Evolutionary conservation across 2,113 vertebrate genomes (phyloP).

Genomic region (Cyanoderma ruficeps): DNA sequence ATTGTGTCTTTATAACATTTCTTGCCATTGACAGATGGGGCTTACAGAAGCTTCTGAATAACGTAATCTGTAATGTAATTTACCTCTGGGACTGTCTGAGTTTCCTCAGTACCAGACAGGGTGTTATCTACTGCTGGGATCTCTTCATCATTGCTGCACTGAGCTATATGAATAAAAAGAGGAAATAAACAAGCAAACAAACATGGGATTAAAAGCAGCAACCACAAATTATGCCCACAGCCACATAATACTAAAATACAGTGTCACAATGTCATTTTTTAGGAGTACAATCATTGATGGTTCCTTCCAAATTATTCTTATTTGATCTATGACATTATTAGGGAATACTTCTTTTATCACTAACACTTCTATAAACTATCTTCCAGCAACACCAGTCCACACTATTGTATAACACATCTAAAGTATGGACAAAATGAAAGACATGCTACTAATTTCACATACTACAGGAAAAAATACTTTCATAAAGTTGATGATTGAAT

Average conservation of each 20-base stretch:
- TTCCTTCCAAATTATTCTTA: not conserved
- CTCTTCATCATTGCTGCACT: constrained; percentile 30
- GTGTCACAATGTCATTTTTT: not conserved
- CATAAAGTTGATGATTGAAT: not conserved
- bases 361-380: not conserved
- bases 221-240: not conserved
- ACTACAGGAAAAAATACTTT: not conserved
- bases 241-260: not conserved
- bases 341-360: not conserved
- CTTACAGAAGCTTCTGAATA: not conserved
- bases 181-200: constrained; percentile 2
- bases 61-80: not conserved
- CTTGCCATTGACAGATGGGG: not conserved
- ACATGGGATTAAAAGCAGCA: not conserved
- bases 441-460: not conserved
- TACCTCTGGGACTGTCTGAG: constrained; percentile 76
- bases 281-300: not conserved
- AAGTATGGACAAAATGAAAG: not conserved
- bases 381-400: not conserved
- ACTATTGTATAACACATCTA: not conserved
- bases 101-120: constrained; percentile 58
- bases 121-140: constrained; percentile 59
- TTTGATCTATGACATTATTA: not conserved
- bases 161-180: constrained; percentile 58
- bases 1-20: not conserved